phyloP scores from a whole-genome alignment of 2,113 vertebrate genomes.

The Notiomystis cincta region DNA sequence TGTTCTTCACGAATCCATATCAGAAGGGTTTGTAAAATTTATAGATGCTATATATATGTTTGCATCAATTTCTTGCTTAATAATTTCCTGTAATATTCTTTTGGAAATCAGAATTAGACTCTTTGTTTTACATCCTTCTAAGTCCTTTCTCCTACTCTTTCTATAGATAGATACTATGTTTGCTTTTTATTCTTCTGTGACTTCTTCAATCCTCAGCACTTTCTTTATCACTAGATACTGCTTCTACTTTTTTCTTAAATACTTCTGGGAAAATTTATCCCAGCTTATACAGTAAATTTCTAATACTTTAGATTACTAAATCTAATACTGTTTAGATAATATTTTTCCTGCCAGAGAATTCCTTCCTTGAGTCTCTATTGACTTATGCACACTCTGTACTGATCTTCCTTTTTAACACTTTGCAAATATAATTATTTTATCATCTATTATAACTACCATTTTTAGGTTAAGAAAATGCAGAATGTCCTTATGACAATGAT shows the following conservation, averaged over 20 bases:
- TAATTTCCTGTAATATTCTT: neutral
- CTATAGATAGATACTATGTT: neutral
- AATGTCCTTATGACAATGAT: neutral
- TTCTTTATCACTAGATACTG: neutral
- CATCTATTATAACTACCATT: neutral
- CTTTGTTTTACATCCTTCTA: neutral
- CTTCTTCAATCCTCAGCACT: neutral
- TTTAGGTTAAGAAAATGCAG: neutral
- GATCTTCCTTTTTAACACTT: neutral
- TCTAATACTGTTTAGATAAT: neutral
- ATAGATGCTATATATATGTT: neutral
- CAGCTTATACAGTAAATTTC: neutral
- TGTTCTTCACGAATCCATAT: neutral
- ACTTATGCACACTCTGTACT: neutral
- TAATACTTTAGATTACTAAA: too few species aligned
- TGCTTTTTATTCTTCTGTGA: neutral
- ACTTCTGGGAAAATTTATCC: neutral
- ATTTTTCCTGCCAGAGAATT: neutral
- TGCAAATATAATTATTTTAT: neutral
- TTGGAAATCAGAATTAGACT: neutral
- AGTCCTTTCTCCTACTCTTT: neutral
- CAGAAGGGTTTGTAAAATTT: neutral
- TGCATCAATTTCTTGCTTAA: neutral
- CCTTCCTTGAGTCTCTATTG: neutral
- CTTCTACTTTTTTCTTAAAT: neutral